Percentiles rank a stretch among this genome's conserved stretches.
Evolutionary conservation across 2,113 vertebrate genomes (phyloP).

Genomic region (Ochotona curzoniae): DNA sequence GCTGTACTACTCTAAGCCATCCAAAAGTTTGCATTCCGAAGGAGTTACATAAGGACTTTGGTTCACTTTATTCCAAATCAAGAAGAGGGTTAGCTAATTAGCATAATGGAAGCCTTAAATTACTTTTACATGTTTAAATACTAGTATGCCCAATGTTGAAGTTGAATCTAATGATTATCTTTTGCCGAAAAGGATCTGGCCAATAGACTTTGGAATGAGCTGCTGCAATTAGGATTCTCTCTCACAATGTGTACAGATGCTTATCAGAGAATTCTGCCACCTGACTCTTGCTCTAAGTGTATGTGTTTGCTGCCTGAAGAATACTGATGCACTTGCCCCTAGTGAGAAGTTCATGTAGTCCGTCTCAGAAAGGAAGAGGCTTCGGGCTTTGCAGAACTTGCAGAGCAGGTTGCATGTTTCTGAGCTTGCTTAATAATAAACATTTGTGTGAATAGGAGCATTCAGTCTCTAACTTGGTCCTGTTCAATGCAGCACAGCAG

Average conservation of each 20-base stretch:
- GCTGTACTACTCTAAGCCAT: neutral
- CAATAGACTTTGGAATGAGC: neutral
- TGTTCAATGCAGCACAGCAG: neutral
- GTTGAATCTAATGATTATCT: neutral
- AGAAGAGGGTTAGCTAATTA: neutral
- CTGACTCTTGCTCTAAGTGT: neutral
- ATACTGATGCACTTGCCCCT: neutral
- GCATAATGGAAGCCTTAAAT: neutral
- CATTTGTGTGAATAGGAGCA: neutral
- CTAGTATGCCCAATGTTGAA: neutral
- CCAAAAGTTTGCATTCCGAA: neutral
- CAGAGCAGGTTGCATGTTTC: neutral
- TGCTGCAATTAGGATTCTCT: neutral
- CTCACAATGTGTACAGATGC: neutral
- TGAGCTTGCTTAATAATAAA: neutral
- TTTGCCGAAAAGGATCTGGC: neutral
- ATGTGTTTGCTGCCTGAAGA: neutral
- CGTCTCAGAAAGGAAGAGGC: neutral
- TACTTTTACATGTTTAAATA: neutral
- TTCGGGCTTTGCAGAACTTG: neutral
- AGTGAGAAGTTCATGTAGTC: neutral
- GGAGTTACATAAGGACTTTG: neutral
- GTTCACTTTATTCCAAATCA: neutral
- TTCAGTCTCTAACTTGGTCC: neutral
- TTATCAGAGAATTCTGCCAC: neutral